phyloP scores from a whole-genome alignment of 2,888 invertebrate species.

The Scrobipalpa costella region DNA sequence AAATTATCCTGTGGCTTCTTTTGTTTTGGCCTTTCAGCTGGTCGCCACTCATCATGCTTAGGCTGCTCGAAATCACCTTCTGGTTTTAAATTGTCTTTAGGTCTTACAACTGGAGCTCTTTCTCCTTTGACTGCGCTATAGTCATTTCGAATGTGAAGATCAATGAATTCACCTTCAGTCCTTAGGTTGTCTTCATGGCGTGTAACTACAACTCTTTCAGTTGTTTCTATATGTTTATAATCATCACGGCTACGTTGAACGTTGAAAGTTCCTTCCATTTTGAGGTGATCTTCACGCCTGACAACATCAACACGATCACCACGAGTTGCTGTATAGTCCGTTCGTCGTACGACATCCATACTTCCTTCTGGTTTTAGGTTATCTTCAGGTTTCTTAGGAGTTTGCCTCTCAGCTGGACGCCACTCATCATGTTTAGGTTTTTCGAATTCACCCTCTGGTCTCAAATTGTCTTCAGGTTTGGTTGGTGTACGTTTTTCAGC shows the following conservation, averaged over 20 bases:
- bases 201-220: constrained; percentile 75
- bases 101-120: constrained; percentile 76
- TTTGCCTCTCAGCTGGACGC: constrained; percentile 54
- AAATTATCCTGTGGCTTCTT: constrained; percentile 76
- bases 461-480: constrained; percentile 76
- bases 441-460: constrained; percentile 82
- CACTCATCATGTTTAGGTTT: constrained; percentile 55
- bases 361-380: constrained; percentile 83
- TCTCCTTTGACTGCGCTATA: constrained; percentile 81
- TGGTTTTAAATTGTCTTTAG: constrained; percentile 81
- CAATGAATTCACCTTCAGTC: constrained; percentile 71
- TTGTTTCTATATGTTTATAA: constrained; percentile 76
- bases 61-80: constrained; percentile 82
- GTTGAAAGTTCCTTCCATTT: constrained; percentile 84
- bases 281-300: constrained; percentile 84
- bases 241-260: constrained; percentile 78
- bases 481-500: constrained; percentile 49
- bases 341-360: constrained; percentile 70
- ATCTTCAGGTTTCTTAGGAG: constrained; percentile 71
- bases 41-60: constrained; percentile 56
- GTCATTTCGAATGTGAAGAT: constrained; percentile 43
- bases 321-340: constrained; percentile 70
- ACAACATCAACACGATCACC: constrained; percentile 83
- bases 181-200: constrained; percentile 82
- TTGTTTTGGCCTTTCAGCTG: constrained; percentile 59